A percentile compares a stretch with the other conserved stretches of the same genome.
Evolutionary conservation across 2,888 invertebrate genomes (phyloP).

Genomic region (Eupithecia abbreviata): DNA sequence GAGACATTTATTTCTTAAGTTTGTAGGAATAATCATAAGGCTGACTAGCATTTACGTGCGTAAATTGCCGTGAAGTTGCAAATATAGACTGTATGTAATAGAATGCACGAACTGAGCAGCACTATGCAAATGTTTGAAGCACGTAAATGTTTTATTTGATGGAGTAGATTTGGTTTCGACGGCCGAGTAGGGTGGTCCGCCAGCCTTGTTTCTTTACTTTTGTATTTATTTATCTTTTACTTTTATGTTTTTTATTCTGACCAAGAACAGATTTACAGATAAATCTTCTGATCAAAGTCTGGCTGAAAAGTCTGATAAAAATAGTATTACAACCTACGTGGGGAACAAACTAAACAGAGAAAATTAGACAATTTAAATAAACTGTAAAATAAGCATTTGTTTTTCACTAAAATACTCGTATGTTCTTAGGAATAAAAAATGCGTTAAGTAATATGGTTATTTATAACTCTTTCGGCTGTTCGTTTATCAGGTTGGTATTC

Average conservation of each 20-base stretch:
- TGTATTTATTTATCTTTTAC: slow-evolving; percentile 31
- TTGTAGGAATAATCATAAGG: too few relatives aligned
- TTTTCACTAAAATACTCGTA: too few relatives aligned
- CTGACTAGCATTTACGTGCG: too few relatives aligned
- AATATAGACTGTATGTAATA: background rate
- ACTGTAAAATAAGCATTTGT: background rate
- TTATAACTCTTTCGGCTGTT: background rate
- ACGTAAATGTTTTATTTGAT: slow-evolving; percentile 66
- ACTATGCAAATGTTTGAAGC: slow-evolving; percentile 64
- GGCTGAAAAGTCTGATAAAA: background rate
- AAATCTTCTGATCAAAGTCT: slow-evolving; percentile 5
- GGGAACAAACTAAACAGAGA: background rate
- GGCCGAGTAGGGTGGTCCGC: slow-evolving; percentile 63
- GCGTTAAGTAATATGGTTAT: too few relatives aligned
- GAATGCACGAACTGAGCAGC: background rate
- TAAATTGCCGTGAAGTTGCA: background rate
- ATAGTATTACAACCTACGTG: background rate
- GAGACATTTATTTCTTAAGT: too few relatives aligned
- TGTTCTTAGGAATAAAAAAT: too few relatives aligned
- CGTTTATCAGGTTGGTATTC: background rate
- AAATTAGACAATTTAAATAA: background rate
- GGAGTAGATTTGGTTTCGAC: slow-evolving; percentile 60
- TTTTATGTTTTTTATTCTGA: slow-evolving; percentile 19
- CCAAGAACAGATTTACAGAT: slow-evolving; percentile 15
- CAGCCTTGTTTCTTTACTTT: slow-evolving; percentile 30